phyloP scores from a whole-genome alignment of 2,797 vertebrate species.

The Anguilla megastoma region DNA sequence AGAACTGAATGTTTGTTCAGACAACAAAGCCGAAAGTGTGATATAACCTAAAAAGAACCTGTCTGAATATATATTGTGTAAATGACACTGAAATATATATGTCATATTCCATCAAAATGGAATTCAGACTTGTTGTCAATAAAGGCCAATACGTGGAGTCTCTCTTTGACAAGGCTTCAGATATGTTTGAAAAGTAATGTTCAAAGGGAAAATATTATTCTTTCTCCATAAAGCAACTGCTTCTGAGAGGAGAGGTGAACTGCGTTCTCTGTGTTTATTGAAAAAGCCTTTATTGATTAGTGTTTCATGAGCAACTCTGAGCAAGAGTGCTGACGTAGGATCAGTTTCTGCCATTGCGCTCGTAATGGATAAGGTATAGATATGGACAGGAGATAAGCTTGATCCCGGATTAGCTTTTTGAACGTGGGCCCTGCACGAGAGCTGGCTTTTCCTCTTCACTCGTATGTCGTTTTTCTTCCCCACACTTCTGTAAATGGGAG shows the following conservation, averaged over 20 bases:
- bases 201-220: not conserved
- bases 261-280: not conserved
- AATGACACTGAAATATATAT: slow-evolving; percentile 43
- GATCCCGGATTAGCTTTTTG: not conserved
- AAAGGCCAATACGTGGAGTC: slow-evolving; percentile 52
- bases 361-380: not conserved
- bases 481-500: slow-evolving; percentile 75
- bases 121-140: slow-evolving; percentile 61
- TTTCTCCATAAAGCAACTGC: not conserved
- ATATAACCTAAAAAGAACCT: not conserved
- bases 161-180: not conserved
- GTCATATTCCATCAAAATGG: slow-evolving; percentile 54
- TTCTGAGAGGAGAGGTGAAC: not conserved
- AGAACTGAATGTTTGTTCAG: slow-evolving; percentile 37
- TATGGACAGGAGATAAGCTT: not conserved
- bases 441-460: slow-evolving; percentile 63
- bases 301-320: not conserved
- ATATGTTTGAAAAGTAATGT: not conserved
- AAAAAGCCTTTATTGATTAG: not conserved
- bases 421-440: not conserved
- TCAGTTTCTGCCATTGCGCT: slow-evolving; percentile 69
- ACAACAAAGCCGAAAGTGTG: slow-evolving; percentile 58
- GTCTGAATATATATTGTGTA: slow-evolving; percentile 13
- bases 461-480: slow-evolving; percentile 75
- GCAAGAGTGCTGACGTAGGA: slow-evolving; percentile 19